Evolutionary conservation across 2,888 invertebrate species (phyloP).

Genomic region (Leuctra nigra): DNA sequence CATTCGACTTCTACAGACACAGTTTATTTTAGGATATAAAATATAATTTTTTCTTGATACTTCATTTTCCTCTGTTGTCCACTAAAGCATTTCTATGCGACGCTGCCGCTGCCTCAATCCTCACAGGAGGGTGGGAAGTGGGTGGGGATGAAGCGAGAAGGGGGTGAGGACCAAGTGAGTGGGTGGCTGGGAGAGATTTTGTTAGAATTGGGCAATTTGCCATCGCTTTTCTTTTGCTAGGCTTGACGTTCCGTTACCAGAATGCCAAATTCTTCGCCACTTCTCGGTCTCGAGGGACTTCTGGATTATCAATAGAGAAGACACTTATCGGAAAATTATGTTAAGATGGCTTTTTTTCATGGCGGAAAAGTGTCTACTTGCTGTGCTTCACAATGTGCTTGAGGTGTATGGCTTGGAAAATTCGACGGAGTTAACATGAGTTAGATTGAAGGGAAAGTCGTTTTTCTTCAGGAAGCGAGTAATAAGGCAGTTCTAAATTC

Average conservation of each 20-base stretch:
- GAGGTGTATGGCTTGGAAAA: too few relatives aligned
- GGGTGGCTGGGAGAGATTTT: background rate
- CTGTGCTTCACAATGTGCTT: too few relatives aligned
- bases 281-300: background rate
- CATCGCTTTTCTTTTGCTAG: background rate
- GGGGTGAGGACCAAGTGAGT: background rate
- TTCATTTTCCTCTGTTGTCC: slow-evolving; percentile 6
- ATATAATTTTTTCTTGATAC: background rate
- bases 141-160: background rate
- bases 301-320: background rate
- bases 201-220: slow-evolving; percentile 17
- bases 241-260: background rate
- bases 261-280: background rate
- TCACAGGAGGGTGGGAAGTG: background rate
- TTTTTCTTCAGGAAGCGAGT: too few relatives aligned
- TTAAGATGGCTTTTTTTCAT: background rate
- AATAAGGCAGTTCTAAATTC: too few relatives aligned
- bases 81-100: background rate
- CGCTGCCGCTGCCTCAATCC: background rate
- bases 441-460: too few relatives aligned
- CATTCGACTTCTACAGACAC: too few relatives aligned
- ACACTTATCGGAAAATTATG: background rate
- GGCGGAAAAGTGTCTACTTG: too few relatives aligned
- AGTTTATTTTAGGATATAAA: slow-evolving; percentile 3
- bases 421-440: too few relatives aligned